These are phyloP conservation scores for Sphenopsis melanotis DNA, from an alignment of 2,797 vertebrate genomes.

Conservation along the genomic window DNA sequence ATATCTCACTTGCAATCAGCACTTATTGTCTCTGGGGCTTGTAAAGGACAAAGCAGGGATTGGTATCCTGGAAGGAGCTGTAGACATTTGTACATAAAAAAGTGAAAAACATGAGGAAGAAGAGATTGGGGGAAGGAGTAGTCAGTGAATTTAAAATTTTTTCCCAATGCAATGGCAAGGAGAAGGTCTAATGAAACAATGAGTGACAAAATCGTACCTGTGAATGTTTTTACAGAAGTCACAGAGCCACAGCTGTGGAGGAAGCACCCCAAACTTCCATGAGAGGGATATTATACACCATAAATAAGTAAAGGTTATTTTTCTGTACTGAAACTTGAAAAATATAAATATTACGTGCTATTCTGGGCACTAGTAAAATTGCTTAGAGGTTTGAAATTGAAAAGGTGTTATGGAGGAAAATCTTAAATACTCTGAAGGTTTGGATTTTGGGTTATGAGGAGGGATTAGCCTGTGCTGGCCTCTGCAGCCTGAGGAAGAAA, in stretches of 20 bases:
- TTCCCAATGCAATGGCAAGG: neutral
- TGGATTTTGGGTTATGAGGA: neutral
- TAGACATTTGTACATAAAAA: neutral
- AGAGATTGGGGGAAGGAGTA: neutral
- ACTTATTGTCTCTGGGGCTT: constrained; percentile 28
- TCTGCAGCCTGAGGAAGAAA: neutral
- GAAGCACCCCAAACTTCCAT: neutral
- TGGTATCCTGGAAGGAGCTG: neutral
- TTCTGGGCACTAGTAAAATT: neutral
- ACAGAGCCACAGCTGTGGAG: neutral
- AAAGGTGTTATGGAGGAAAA: constrained; percentile 16
- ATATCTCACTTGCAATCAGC: constrained; percentile 43
- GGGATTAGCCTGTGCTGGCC: constrained; percentile 33
- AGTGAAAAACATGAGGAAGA: neutral
- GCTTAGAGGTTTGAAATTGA: constrained; percentile 5
- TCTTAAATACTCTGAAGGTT: neutral
- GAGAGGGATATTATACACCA: neutral
- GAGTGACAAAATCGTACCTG: neutral
- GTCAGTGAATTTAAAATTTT: neutral
- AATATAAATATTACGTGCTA: neutral
- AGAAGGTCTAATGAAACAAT: neutral
- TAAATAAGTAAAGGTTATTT: neutral
- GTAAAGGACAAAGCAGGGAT: constrained; percentile 14
- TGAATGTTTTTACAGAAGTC: neutral
- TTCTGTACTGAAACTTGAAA: neutral